Percentiles rank a stretch among this genome's conserved stretches.
Evolutionary conservation across 2,888 invertebrate genomes (phyloP).

Genomic region (Clunio marinus): DNA sequence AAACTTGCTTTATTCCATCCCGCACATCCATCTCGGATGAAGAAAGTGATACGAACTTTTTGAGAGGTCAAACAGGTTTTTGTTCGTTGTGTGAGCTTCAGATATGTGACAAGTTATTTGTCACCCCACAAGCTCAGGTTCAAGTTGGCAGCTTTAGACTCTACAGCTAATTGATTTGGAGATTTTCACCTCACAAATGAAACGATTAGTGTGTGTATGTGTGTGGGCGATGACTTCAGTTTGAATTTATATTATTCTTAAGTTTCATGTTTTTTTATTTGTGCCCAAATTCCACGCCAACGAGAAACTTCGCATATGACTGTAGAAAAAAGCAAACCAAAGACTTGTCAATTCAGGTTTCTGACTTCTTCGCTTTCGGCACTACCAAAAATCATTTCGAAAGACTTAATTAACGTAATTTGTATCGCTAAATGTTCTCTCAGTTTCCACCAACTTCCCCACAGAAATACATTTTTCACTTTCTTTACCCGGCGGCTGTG

Average conservation of each 20-base stretch:
- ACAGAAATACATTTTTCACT: no score
- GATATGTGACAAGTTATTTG: neutral
- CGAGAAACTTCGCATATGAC: neutral
- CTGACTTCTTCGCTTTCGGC: neutral
- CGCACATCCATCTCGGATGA: neutral
- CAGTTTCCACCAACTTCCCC: no score
- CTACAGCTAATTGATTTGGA: conserved; percentile 18
- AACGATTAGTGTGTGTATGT: neutral
- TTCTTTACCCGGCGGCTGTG: neutral
- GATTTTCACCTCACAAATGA: neutral
- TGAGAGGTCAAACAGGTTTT: conserved; percentile 13
- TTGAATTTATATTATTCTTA: neutral
- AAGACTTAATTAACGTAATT: neutral
- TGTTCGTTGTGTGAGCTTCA: neutral
- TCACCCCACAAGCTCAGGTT: neutral
- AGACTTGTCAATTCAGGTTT: neutral
- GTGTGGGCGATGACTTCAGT: neutral
- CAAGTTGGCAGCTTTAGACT: neutral
- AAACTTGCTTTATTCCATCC: neutral
- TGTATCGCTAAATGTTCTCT: neutral
- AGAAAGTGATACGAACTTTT: conserved; percentile 10
- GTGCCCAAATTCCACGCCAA: neutral
- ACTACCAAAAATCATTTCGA: neutral
- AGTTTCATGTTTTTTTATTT: neutral
- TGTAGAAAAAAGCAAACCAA: no score